Conservation (phyloP, 2,888 invertebrate species). For the Dinocampus coccinellae region DNA sequence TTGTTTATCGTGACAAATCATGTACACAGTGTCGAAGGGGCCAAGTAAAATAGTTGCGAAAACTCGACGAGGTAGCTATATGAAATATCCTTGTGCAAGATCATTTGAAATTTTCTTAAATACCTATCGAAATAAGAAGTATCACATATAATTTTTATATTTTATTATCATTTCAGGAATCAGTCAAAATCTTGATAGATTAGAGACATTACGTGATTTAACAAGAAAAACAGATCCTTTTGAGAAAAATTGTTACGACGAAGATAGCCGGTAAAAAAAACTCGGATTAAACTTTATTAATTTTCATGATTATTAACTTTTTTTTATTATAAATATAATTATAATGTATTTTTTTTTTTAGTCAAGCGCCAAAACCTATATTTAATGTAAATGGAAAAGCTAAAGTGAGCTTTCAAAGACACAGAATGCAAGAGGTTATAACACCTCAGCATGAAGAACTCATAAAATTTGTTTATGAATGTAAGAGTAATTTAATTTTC, state of each 20-base stretch:
- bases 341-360: slow-evolving; percentile 50
- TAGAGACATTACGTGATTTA: slow-evolving; percentile 81
- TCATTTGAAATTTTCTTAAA: neutral
- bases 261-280: slow-evolving; percentile 75
- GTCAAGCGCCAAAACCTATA: slow-evolving; percentile 82
- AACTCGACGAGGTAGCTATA: slow-evolving; percentile 80
- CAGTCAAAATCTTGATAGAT: slow-evolving; percentile 84
- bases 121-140: neutral
- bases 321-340: neutral
- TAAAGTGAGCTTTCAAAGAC: slow-evolving; percentile 75
- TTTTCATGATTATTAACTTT: slow-evolving; percentile 22
- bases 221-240: slow-evolving; percentile 78
- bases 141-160: neutral
- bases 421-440: slow-evolving; percentile 74
- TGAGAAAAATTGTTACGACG: slow-evolving; percentile 70
- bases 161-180: slow-evolving; percentile 73
- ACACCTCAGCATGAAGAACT: slow-evolving; percentile 89
- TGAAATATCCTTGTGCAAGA: slow-evolving; percentile 1
- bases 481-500: slow-evolving; percentile 71
- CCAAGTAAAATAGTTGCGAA: slow-evolving; percentile 91
- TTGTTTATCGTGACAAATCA: slow-evolving; percentile 65
- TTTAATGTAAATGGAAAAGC: slow-evolving; percentile 81
- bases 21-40: slow-evolving; percentile 91
- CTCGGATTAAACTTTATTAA: slow-evolving; percentile 32
- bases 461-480: slow-evolving; percentile 87